A percentile compares a stretch with the other conserved stretches of the same genome.
Conservation (phyloP, 2,113 vertebrate species). For the Capreolus pygargus region DNA sequence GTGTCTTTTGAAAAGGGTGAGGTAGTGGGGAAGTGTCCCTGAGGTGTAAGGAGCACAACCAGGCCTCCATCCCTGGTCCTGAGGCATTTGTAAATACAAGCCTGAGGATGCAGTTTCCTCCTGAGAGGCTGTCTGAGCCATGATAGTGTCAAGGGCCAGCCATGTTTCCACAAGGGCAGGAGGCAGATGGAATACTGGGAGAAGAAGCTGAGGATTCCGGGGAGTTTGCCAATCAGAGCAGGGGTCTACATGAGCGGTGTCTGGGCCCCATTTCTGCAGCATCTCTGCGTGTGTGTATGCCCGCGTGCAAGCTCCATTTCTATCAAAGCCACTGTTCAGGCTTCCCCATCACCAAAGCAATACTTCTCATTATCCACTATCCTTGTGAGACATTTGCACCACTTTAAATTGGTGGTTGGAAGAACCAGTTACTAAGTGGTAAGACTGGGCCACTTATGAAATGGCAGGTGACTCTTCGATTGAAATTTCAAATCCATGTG, state of each 20-base stretch:
- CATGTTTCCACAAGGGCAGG: not conserved
- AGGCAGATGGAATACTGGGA: not conserved
- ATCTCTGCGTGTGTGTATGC: fast-evolving
- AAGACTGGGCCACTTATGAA: not conserved
- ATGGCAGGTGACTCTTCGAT: not conserved
- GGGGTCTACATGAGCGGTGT: not conserved
- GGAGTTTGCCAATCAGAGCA: not conserved
- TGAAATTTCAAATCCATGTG: not conserved
- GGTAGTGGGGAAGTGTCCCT: not conserved
- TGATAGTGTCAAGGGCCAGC: not conserved
- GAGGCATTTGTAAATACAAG: not conserved
- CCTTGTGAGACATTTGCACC: not conserved
- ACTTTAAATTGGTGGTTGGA: not conserved
- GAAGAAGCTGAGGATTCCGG: not conserved
- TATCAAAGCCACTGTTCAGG: not conserved
- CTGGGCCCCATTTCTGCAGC: not conserved
- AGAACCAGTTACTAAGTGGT: not conserved
- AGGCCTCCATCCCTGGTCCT: not conserved
- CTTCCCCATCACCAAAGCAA: not conserved
- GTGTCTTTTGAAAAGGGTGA: not conserved
- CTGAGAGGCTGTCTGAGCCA: not conserved
- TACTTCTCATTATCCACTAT: not conserved
- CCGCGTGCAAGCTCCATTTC: not conserved
- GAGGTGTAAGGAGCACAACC: not conserved
- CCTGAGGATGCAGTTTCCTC: not conserved